Evolutionary conservation across 2,888 invertebrate genomes (phyloP).

Genomic region (Drosophila subsilvestris): DNA sequence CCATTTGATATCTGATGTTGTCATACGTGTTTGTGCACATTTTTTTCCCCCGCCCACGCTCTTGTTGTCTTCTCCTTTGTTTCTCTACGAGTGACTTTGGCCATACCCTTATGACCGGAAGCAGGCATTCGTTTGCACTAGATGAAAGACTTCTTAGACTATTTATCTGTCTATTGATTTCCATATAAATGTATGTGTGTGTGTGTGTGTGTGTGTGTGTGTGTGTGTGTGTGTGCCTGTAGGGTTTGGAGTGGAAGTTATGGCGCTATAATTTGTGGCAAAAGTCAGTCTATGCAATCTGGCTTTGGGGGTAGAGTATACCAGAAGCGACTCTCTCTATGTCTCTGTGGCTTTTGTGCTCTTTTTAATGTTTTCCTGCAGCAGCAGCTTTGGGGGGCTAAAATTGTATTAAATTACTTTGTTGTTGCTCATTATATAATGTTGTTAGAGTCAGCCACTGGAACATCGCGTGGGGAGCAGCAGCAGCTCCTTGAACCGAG

Average conservation of each 20-base stretch:
- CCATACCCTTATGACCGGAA: slow-evolving; percentile 30
- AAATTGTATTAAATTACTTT: slow-evolving; percentile 80
- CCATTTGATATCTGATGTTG: slow-evolving; percentile 68
- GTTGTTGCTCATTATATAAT: slow-evolving; percentile 76
- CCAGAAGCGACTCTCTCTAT: slow-evolving; percentile 13
- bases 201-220: neutral
- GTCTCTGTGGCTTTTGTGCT: slow-evolving; percentile 15
- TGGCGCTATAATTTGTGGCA: slow-evolving; percentile 8
- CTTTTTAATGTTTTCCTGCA: slow-evolving; percentile 45
- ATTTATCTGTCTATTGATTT: neutral
- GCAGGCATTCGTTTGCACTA: neutral
- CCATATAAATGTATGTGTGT: neutral
- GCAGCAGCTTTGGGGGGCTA: slow-evolving; percentile 53
- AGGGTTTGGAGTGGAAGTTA: neutral
- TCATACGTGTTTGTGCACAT: slow-evolving; percentile 34
- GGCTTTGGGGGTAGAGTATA: slow-evolving; percentile 16
- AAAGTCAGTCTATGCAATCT: slow-evolving; percentile 21
- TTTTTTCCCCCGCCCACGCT: neutral
- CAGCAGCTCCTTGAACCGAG: slow-evolving; percentile 31
- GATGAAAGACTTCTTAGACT: neutral
- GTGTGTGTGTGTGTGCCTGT: neutral
- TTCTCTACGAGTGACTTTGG: slow-evolving; percentile 1
- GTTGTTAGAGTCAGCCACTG: slow-evolving; percentile 71
- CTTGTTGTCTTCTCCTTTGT: neutral
- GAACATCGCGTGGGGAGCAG: slow-evolving; percentile 36